A percentile compares a stretch with the other conserved stretches of the same genome.
These are phyloP conservation scores for Pristionchus japonicus DNA, from an alignment of 2,888 invertebrate genomes.

Conservation along the genomic window DNA sequence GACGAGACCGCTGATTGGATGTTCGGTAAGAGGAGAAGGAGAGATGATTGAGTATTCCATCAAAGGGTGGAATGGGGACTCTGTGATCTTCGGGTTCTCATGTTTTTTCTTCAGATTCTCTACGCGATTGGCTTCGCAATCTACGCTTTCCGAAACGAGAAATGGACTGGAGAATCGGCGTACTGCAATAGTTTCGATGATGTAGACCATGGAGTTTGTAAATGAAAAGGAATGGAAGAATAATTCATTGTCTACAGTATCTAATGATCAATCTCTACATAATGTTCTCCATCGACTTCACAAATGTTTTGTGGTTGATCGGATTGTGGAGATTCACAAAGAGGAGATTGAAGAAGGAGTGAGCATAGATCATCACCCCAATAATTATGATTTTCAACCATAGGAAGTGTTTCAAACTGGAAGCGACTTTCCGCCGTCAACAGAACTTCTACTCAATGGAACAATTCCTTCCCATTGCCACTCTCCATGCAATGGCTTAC, in stretches of 20 bases:
- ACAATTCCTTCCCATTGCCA: background rate
- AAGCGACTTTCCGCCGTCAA: background rate
- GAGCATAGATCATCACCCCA: background rate
- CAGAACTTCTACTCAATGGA: constrained; percentile 5
- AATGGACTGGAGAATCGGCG: background rate
- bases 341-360: background rate
- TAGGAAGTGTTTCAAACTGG: background rate
- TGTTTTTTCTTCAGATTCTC: background rate
- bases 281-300: background rate
- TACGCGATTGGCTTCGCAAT: background rate
- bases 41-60: background rate
- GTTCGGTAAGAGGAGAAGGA: background rate
- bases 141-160: background rate
- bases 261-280: background rate
- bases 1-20: background rate
- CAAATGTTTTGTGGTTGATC: background rate
- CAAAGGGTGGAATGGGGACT: background rate
- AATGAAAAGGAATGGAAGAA: background rate
- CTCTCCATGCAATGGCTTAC: background rate
- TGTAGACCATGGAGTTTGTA: background rate
- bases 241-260: background rate
- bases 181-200: background rate
- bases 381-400: background rate
- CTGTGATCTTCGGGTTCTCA: background rate
- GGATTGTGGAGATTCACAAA: background rate